Conservation (phyloP, 2,113 vertebrate genomes). For the Heterotilapia buettikoferi region DNA sequence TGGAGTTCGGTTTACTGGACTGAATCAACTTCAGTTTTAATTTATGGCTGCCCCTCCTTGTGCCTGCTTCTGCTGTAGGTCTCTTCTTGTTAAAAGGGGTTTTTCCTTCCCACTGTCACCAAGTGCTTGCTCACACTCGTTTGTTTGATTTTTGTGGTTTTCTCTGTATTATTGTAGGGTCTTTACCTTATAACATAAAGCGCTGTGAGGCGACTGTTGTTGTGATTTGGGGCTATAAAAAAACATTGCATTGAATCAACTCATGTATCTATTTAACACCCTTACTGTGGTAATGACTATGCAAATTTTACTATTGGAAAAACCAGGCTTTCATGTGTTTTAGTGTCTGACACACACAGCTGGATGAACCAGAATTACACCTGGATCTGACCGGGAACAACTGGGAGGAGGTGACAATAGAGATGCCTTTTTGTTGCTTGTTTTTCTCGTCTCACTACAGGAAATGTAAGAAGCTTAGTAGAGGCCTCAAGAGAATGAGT, state of each 20-base stretch:
- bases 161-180: neutral
- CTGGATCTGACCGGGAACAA: neutral
- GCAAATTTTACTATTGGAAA: neutral
- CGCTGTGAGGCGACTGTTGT: rapidly evolving
- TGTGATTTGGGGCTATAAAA: neutral
- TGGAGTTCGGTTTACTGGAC: rapidly evolving
- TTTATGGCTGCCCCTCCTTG: neutral
- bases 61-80: neutral
- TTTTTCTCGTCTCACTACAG: neutral
- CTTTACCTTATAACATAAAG: neutral
- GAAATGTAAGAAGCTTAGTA: conserved; percentile 35
- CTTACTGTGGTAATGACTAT: neutral
- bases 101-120: neutral
- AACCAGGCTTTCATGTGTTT: neutral
- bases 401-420: neutral
- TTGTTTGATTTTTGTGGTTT: neutral
- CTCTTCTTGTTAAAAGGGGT: neutral
- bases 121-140: neutral
- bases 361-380: neutral
- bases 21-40: neutral
- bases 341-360: neutral
- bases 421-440: neutral
- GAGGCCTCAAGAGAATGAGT: conserved; percentile 3
- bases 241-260: neutral
- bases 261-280: neutral